Conservation (phyloP, 2,888 invertebrate genomes). For the Eupithecia subfuscata region DNA sequence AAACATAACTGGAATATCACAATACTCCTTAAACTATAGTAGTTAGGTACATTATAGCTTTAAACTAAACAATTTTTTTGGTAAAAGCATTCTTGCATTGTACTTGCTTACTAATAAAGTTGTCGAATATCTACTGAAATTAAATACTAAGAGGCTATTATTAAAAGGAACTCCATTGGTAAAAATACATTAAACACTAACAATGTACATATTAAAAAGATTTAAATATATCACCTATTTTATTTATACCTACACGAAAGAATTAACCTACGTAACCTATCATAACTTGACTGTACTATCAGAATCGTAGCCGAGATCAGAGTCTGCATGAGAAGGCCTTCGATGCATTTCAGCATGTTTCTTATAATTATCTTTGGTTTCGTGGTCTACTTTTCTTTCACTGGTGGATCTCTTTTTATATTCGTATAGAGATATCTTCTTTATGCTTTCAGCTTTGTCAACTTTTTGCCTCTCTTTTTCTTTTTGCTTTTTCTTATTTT, state of each 20-base stretch:
- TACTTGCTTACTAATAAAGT: not conserved
- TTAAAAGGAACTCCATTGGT: not conserved
- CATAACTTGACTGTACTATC: conserved; percentile 2
- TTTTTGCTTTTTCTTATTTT: not conserved
- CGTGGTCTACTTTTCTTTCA: not conserved
- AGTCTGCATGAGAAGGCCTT: not conserved
- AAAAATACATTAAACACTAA: not conserved
- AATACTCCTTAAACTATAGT: not conserved
- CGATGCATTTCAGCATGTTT: not conserved
- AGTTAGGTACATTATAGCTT: too few species aligned
- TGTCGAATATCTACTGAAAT: not conserved
- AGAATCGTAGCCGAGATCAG: conserved; percentile 1
- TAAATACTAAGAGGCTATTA: not conserved
- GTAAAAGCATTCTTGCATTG: not conserved
- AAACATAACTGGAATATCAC: not conserved
- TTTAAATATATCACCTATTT: not conserved
- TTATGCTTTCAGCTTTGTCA: not conserved
- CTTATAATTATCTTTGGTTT: not conserved
- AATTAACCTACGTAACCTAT: not conserved
- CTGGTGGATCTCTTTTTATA: not conserved
- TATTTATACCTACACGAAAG: not conserved
- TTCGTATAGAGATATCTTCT: not conserved
- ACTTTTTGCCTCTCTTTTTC: not conserved
- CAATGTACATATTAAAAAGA: not conserved
- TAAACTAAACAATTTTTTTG: not conserved